Evolutionary conservation across 2,113 vertebrate genomes (phyloP).

Genomic region (Crotalus helleri): DNA sequence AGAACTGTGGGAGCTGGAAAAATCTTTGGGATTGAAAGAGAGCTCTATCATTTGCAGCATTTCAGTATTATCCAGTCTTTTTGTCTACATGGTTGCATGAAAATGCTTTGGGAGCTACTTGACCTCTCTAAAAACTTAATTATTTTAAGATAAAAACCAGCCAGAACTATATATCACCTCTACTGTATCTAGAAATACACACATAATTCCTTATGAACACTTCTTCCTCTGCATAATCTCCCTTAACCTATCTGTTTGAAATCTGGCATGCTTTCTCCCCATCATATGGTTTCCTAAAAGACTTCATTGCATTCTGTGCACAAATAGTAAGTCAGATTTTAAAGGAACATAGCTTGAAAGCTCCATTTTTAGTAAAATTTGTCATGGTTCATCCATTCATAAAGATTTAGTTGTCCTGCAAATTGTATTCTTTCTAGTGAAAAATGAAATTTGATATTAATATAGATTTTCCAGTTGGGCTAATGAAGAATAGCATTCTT

Average conservation of each 20-base stretch:
- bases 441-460: not conserved
- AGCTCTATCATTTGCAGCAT: not conserved
- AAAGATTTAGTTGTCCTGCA: not conserved
- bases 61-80: not conserved
- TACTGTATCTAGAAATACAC: not conserved
- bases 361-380: not conserved
- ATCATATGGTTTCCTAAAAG: not conserved
- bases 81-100: not conserved
- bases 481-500: not conserved
- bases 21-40: not conserved
- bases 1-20: not conserved
- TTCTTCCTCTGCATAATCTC: not conserved
- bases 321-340: not conserved
- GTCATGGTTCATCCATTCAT: not conserved
- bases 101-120: not conserved
- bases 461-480: not conserved
- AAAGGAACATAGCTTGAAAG: not conserved
- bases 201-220: not conserved
- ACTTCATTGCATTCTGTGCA: not conserved
- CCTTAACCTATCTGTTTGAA: not conserved
- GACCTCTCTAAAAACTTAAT: not conserved
- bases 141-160: not conserved
- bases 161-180: not conserved
- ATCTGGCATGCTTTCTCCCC: not conserved
- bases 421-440: not conserved